These are phyloP conservation scores for Brienomyrus longianalis DNA, from an alignment of 2,113 vertebrate species.

Conservation along the genomic window DNA sequence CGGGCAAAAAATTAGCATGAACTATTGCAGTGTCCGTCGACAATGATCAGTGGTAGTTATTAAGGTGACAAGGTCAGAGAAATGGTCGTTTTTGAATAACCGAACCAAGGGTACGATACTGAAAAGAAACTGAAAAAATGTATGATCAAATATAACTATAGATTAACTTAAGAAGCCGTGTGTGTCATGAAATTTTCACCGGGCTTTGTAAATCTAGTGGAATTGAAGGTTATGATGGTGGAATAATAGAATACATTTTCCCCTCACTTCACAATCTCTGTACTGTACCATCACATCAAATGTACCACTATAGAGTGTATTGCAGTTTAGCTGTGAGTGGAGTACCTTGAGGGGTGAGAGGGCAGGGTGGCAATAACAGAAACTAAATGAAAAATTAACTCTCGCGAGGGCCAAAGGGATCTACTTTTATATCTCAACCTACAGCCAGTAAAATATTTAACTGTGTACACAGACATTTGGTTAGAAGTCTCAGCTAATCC, in stretches of 20 bases:
- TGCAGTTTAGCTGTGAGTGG: background rate
- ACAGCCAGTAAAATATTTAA: background rate
- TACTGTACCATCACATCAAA: background rate
- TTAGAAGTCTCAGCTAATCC: background rate
- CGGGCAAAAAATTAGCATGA: background rate
- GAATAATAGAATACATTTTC: background rate
- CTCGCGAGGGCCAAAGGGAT: background rate
- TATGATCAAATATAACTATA: background rate
- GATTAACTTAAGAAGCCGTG: background rate
- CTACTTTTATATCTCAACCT: background rate
- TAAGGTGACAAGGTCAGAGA: background rate
- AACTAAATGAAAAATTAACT: background rate
- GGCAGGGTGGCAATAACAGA: background rate
- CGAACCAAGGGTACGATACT: background rate
- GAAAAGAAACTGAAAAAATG: background rate
- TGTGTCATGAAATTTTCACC: background rate
- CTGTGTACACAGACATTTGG: background rate
- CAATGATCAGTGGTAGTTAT: background rate
- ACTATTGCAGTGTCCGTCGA: background rate
- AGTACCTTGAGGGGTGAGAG: background rate
- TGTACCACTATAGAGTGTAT: background rate
- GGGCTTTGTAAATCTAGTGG: background rate
- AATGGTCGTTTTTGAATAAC: background rate
- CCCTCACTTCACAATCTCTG: background rate
- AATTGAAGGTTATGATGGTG: background rate